phyloP scores from a whole-genome alignment of 2,888 invertebrate species.

The Tenthredo mesomela region DNA sequence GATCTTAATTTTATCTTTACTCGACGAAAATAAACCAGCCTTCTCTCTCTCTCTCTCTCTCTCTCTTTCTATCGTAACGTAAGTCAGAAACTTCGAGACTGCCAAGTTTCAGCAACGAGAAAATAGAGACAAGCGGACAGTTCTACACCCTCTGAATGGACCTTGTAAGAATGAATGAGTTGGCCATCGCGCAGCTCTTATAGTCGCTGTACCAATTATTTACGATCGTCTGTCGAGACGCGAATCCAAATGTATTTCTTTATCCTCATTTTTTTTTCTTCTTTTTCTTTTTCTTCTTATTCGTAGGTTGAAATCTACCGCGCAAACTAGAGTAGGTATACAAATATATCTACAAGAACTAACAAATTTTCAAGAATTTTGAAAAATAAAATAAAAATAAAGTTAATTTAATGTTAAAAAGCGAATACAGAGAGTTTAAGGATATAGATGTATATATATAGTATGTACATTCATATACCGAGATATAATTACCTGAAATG shows the following conservation, averaged over 20 bases:
- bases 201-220: constrained; percentile 37
- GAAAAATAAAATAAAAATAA: background rate
- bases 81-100: background rate
- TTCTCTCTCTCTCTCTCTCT: background rate
- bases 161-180: constrained; percentile 11
- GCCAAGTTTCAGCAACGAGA: constrained; percentile 33
- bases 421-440: background rate
- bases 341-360: background rate
- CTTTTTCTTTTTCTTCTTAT: background rate
- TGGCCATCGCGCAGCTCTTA: background rate
- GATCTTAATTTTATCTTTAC: constrained; percentile 41
- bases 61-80: background rate
- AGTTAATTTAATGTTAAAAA: background rate
- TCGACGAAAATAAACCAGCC: constrained; percentile 26
- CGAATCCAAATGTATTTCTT: background rate
- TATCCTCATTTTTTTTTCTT: background rate
- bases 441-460: background rate
- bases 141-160: constrained; percentile 22
- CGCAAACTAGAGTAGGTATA: background rate
- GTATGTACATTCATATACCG: background rate
- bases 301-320: background rate
- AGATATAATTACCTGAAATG: constrained; percentile 13
- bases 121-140: constrained; percentile 26
- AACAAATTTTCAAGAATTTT: background rate
- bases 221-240: background rate